These are phyloP conservation scores for Scaptodrosophila latifasciaeformis DNA, from an alignment of 2,888 invertebrate genomes.

Conservation along the genomic window DNA sequence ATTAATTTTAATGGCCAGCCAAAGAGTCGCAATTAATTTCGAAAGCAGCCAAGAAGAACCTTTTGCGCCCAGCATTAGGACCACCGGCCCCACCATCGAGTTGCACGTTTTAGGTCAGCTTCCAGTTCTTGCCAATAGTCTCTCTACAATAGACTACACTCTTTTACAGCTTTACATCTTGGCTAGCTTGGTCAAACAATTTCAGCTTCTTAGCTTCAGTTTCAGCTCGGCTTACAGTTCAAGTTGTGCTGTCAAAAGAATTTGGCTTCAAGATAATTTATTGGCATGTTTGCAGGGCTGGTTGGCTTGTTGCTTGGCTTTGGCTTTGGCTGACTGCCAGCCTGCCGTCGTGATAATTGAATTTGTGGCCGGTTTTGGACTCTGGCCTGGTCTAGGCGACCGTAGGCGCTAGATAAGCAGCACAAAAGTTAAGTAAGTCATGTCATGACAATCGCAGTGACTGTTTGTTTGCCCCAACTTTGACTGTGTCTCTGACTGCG, in stretches of 20 bases:
- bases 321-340: constrained; percentile 44
- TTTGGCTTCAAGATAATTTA: constrained; percentile 65
- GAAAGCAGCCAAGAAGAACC: constrained; percentile 36
- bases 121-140: too few species aligned
- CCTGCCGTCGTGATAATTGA: constrained; percentile 62
- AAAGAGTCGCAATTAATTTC: constrained; percentile 60
- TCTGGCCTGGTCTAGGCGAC: constrained; percentile 18
- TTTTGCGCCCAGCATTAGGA: constrained; percentile 3
- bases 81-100: background rate
- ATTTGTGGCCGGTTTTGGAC: constrained; percentile 45
- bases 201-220: constrained; percentile 14
- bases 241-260: constrained; percentile 55
- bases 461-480: constrained; percentile 5
- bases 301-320: too few species aligned
- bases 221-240: constrained; percentile 13
- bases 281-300: constrained; percentile 43
- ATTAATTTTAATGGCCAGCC: constrained; percentile 59
- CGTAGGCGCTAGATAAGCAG: constrained; percentile 57
- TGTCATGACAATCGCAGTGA: constrained; percentile 61
- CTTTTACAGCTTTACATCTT: too few species aligned
- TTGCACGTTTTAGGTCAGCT: constrained; percentile 60
- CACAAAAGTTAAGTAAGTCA: constrained; percentile 60
- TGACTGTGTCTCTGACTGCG: constrained; percentile 19
- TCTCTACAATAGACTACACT: too few species aligned
- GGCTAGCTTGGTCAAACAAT: constrained; percentile 19